Evolutionary conservation across 2,113 vertebrate species (phyloP), one percentile per base, ranked within the genome.

Genomic region (Protomyctophum bolini): DNA sequence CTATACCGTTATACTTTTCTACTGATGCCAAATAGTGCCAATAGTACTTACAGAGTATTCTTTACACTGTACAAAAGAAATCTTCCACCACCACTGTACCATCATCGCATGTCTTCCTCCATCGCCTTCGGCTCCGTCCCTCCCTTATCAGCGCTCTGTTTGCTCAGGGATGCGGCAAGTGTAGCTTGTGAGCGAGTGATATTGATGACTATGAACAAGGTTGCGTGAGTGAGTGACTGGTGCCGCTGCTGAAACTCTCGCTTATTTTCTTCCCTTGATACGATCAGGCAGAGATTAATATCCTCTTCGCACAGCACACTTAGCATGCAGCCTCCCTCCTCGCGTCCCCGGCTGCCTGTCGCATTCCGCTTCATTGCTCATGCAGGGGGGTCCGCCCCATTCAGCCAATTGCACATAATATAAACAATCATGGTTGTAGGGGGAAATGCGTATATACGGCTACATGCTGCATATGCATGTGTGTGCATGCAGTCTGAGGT

Each of bases 261-360:
- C 71, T 73, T 58, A 41, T 82, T 76, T 74, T 60, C 64, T 29
- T 0, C 2, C 28, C 54, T 65, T 61, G 58, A 86, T 73, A 76
- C 61, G 73, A 79, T 79, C 80, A 69, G 73, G 64, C 79, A 66
- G 64, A 74, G 83, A 88, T 85, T 76, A 72, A 86, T 82, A 57
- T 79, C 41, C 71, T 47, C 29, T 61, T 55, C 66, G 68, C 57
- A 63, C 79, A 50, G 75, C 12, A 10, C 66, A 60, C 48, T 84
- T 80, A 75, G 47, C 62, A 78, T 82, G 72, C 75, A 1, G 21
- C 12, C 2, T 63, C 57, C 12, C 2, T 63, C 57, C 6, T 11
- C 60, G 56, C 33, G 33, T 41, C 33, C 33, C 33, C 33, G 3
- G 33, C 33, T 41, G 71, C 54, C 58, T 63, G 60, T 77, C 10